These are phyloP conservation scores for Aleiodes sp. DNA, from an alignment of 1,140 invertebrate genomes.

Conservation along the genomic window DNA sequence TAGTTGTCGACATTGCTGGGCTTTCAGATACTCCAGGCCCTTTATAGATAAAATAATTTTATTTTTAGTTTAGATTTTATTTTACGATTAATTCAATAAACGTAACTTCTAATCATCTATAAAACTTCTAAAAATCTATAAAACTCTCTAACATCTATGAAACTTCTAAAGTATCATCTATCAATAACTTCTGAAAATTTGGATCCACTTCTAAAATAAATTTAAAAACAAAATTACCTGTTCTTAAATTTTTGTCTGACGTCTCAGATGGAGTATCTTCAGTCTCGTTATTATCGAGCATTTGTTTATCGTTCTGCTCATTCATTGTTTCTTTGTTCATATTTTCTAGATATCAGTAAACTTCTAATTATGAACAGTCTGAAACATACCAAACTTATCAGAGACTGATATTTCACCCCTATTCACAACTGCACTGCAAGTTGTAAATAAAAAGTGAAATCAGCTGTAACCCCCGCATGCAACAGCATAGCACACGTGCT, in stretches of 20 bases:
- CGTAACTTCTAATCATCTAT: too few species aligned
- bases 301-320: not conserved
- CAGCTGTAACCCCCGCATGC: not conserved
- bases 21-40: conserved; percentile 19
- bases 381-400: conserved; percentile 18
- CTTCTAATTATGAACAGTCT: not conserved
- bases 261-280: not conserved
- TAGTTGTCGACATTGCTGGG: not conserved
- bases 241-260: not conserved
- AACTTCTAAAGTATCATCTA: not conserved
- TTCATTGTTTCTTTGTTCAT: conserved; percentile 9
- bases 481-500: conserved; percentile 8
- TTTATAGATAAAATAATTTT: not conserved
- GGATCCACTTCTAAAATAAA: not conserved
- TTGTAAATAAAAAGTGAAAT: conserved; percentile 20
- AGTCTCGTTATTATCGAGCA: not conserved
- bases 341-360: not conserved
- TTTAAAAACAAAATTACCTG: not conserved
- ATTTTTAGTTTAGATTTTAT: not conserved
- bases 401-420: conserved; percentile 12
- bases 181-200: not conserved
- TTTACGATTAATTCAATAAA: too few species aligned
- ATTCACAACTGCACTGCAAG: conserved; percentile 23
- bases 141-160: not conserved
- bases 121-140: too few species aligned